These are phyloP conservation scores for Mylabris sibirica DNA, from an alignment of 2,888 invertebrate species.

Conservation along the genomic window DNA sequence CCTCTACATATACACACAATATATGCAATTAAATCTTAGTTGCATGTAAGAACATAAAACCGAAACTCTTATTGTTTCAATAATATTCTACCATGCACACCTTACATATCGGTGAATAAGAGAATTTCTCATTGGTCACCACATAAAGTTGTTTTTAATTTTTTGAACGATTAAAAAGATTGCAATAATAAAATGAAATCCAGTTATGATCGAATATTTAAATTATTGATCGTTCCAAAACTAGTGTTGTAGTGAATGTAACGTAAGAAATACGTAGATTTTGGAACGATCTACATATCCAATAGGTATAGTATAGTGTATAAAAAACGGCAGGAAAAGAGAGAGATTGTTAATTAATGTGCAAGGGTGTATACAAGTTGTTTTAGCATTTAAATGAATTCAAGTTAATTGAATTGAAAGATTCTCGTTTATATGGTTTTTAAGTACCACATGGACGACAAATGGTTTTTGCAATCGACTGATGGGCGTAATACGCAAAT, in stretches of 20 bases:
- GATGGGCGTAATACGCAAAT: conserved; percentile 36
- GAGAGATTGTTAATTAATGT: conserved; percentile 8
- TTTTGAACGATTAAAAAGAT: not conserved
- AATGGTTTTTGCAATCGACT: conserved; percentile 23
- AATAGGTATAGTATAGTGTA: too few relatives aligned
- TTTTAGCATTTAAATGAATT: conserved; percentile 33
- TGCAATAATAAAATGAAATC: not conserved
- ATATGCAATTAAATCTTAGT: conserved; percentile 32
- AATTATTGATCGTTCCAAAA: not conserved
- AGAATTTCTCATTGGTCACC: conserved; percentile 31
- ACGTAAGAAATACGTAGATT: not conserved
- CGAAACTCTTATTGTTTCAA: conserved; percentile 35
- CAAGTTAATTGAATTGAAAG: conserved; percentile 33
- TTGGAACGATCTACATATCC: not conserved
- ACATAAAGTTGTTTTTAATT: not conserved
- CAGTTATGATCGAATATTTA: not conserved
- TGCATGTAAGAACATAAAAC: conserved; percentile 27
- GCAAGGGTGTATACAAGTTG: conserved; percentile 30
- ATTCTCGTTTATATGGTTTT: conserved; percentile 21
- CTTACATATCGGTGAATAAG: conserved; percentile 5
- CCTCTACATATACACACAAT: not conserved
- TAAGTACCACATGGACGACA: conserved; percentile 33
- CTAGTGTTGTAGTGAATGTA: not conserved
- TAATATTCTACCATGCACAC: conserved; percentile 26
- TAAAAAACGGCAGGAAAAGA: not conserved